Evolutionary conservation across 2,113 vertebrate species (phyloP), one percentile per base, ranked within the genome.

Genomic region (Melospiza georgiana): DNA sequence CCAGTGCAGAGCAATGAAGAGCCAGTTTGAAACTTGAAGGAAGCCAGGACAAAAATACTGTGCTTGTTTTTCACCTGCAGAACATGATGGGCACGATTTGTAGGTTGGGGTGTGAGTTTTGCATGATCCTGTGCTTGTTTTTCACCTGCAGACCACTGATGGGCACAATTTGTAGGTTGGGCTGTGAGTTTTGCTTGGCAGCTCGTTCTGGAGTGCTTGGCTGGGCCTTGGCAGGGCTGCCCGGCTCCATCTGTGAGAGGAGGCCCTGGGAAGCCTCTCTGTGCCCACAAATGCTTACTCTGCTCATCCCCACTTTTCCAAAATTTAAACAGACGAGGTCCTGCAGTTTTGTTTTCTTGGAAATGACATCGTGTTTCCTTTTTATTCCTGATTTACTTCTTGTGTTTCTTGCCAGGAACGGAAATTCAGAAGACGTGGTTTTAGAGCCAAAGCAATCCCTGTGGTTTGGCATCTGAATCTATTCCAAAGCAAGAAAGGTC

Each of bases 1-100:
- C 67, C 22, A 28, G 13, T 0, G 4, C 35, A 6, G 43, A 12
- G 33, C 1, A 0, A 59, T 1, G n/a, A 11, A 30, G 31, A 37
- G 44, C n/a, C 52, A 5, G 8, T 24, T 44, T 11, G 23, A 59
- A 25, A 6, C 28, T 23, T 7, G 24, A 68, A 20, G 2, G 11
- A 43, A 91, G 35, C 13, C 30, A 2, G 30, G 49, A 77, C 25
- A 43, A 13, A 11, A 13, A 24, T 39, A 9, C n/a, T 5, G 2
- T 43, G 41, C 41, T 43, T 43, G n/a, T 78, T 84, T 30, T 30
- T 15, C 51, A 92, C 79, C 59, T 88, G 75, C 51, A 58, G 66
- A 3, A 6, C 63, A 2, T 30, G 63, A 19, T 20, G 73, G 59
- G 72, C 54, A 39, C 51, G 12, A 15, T 41, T 15, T 41, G 41